Evolutionary conservation across 2,888 invertebrate species (phyloP).

Genomic region (Allacma fusca): DNA sequence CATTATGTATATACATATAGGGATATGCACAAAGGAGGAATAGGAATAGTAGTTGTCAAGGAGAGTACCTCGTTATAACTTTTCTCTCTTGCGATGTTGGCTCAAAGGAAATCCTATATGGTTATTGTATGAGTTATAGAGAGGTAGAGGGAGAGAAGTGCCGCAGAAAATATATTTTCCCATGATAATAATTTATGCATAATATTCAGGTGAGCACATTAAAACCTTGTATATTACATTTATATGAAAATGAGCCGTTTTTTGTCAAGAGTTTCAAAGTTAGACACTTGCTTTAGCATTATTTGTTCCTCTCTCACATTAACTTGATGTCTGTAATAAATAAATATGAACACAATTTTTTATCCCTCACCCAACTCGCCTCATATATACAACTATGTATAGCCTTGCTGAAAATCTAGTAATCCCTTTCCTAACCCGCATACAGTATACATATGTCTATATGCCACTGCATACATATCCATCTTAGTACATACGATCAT

Average conservation of each 20-base stretch:
- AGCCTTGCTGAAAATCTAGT: neutral
- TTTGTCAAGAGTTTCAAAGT: slow-evolving; percentile 26
- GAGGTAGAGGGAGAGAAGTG: slow-evolving; percentile 19
- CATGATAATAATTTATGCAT: slow-evolving; percentile 44
- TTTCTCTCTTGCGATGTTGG: neutral
- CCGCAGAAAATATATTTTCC: slow-evolving; percentile 29
- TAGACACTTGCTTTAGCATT: slow-evolving; percentile 17
- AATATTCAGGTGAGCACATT: slow-evolving; percentile 42
- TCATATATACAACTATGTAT: neutral
- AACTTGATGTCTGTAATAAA: slow-evolving; percentile 14
- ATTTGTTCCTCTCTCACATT: slow-evolving; percentile 28
- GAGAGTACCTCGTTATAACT: slow-evolving; percentile 12
- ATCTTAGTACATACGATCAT: neutral
- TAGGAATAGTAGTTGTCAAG: neutral
- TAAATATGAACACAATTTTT: slow-evolving; percentile 13
- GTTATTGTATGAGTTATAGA: slow-evolving; percentile 21
- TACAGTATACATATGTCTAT: neutral
- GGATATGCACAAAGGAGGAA: no score
- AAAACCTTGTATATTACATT: slow-evolving; percentile 43
- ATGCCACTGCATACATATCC: neutral
- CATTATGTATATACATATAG: neutral
- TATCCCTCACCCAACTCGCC: neutral
- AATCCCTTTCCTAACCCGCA: neutral
- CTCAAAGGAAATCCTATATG: slow-evolving; percentile 16
- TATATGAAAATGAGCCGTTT: slow-evolving; percentile 41